phyloP scores from a whole-genome alignment of 2,797 vertebrate genomes.

The Propithecus perrieri region DNA sequence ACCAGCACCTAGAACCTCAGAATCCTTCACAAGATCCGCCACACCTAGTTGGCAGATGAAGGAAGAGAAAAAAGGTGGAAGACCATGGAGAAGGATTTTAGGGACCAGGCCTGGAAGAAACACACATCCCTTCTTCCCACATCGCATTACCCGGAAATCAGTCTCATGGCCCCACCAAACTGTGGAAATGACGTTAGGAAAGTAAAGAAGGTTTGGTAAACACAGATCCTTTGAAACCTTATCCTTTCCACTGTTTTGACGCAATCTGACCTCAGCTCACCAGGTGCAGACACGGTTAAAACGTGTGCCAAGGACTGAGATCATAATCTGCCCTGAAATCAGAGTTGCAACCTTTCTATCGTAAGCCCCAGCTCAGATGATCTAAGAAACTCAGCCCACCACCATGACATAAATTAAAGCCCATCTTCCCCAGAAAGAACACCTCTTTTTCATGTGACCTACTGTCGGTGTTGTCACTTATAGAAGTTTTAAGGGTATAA shows the following conservation, averaged over 20 bases:
- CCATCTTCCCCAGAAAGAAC: background rate
- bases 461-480: background rate
- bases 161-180: background rate
- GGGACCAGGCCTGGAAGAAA: background rate
- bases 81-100: background rate
- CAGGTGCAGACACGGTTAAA: background rate
- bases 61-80: background rate
- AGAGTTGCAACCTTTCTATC: background rate
- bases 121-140: background rate
- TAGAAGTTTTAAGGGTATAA: background rate
- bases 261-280: background rate
- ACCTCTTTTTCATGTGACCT: background rate
- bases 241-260: background rate
- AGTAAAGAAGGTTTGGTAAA: conserved; percentile 24
- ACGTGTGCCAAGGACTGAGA: background rate
- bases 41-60: background rate
- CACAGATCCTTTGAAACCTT: conserved; percentile 30
- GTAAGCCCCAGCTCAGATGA: background rate
- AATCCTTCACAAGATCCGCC: background rate
- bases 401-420: background rate
- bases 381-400: background rate
- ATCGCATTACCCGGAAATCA: background rate
- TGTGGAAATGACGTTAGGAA: background rate
- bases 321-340: background rate
- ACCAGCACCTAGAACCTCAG: background rate